Conservation (phyloP, 2,888 invertebrate genomes). For the Vanessa cardui region DNA sequence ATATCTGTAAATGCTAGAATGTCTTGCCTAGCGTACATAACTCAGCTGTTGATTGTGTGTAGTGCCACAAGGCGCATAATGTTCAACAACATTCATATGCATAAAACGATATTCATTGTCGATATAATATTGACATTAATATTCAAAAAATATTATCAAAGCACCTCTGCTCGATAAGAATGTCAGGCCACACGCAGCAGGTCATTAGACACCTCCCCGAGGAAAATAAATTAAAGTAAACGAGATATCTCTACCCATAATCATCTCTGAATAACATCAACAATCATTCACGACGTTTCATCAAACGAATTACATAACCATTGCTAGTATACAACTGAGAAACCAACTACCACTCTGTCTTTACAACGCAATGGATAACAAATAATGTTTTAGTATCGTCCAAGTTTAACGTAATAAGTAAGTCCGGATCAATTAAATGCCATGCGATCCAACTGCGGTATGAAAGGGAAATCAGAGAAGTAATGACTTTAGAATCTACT, state of each 20-base stretch:
- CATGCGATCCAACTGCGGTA: conserved; percentile 70
- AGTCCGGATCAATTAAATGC: conserved; percentile 70
- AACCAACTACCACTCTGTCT: neutral
- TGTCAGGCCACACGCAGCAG: conserved; percentile 79
- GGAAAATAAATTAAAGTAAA: conserved; percentile 81
- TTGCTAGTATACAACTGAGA: conserved; percentile 22
- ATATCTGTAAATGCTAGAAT: neutral
- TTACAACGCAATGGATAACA: conserved; percentile 47
- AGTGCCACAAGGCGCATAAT: conserved; percentile 7
- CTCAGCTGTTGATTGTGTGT: neutral
- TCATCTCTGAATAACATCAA: conserved; percentile 58
- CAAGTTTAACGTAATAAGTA: conserved; percentile 41
- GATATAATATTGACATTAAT: conserved; percentile 73
- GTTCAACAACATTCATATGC: conserved; percentile 13
- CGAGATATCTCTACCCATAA: conserved; percentile 74
- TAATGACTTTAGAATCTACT: conserved; percentile 63
- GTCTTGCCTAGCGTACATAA: neutral
- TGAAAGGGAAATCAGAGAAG: conserved; percentile 69
- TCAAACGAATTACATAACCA: conserved; percentile 20
- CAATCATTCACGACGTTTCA: conserved; percentile 45
- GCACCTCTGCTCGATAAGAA: conserved; percentile 77
- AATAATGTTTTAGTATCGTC: conserved; percentile 31
- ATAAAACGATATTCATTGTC: conserved; percentile 54
- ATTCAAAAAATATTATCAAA: conserved; percentile 79
- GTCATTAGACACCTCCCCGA: conserved; percentile 80